Evolutionary conservation across 2,797 vertebrate species (phyloP).

Genomic region (Cynopterus sphinx): DNA sequence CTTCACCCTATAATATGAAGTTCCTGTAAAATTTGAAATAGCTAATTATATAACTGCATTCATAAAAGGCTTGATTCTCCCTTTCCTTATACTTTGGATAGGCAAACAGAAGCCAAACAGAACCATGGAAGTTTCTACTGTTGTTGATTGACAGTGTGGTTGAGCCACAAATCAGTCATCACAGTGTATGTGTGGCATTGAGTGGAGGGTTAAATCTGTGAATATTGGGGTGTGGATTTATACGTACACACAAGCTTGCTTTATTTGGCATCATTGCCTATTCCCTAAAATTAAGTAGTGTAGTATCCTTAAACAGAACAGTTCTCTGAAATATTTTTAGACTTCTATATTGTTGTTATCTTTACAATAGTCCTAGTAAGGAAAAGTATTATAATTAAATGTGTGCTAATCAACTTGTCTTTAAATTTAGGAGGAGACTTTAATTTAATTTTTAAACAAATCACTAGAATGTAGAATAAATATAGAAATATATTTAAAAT

Average conservation of each 20-base stretch:
- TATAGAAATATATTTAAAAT: not conserved
- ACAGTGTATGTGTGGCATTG: not conserved
- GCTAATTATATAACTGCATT: not conserved
- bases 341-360: not conserved
- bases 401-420: slow-evolving; percentile 18
- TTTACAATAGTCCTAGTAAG: slow-evolving; percentile 12
- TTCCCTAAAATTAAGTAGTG: slow-evolving; percentile 31
- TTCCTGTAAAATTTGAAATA: slow-evolving; percentile 11
- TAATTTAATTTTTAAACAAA: slow-evolving; percentile 45
- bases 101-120: slow-evolving; percentile 19
- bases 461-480: not conserved
- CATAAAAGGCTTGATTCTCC: slow-evolving; percentile 33
- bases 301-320: not conserved
- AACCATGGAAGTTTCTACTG: not conserved
- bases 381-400: slow-evolving; percentile 26
- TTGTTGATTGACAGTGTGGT: not conserved
- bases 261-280: slow-evolving; percentile 31
- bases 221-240: not conserved
- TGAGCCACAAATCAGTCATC: not conserved
- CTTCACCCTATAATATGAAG: not conserved
- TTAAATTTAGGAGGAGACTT: slow-evolving; percentile 48
- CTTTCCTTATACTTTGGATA: slow-evolving; percentile 39
- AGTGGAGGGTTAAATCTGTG: not conserved
- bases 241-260: not conserved
- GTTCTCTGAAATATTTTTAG: slow-evolving; percentile 32